These are phyloP conservation scores for Parasteatoda tepidariorum DNA, from an alignment of 1,140 invertebrate species.

Conservation along the genomic window DNA sequence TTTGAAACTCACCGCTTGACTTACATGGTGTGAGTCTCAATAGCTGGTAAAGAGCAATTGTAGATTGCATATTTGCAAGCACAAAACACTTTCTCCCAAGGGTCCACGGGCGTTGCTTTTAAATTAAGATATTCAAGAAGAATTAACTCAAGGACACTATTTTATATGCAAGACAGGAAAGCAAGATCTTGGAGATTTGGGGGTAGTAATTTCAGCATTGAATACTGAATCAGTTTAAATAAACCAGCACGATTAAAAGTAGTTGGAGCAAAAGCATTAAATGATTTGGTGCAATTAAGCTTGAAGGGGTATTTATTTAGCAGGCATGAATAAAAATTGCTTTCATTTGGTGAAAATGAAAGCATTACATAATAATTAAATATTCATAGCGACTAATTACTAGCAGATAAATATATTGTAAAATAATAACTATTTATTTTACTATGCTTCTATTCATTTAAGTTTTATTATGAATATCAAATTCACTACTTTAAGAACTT, in stretches of 20 bases:
- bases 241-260: neutral
- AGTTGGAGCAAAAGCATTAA: neutral
- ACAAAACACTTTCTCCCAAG: neutral
- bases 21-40: constrained; percentile 31
- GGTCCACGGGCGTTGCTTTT: neutral
- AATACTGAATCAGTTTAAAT: neutral
- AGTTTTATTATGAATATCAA: too few species aligned
- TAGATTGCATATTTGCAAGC: constrained; percentile 18
- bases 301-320: too few species aligned
- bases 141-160: neutral
- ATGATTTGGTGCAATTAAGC: neutral
- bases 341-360: too few species aligned
- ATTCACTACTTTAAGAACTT: too few species aligned
- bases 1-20: constrained; percentile 17
- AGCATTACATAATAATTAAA: too few species aligned
- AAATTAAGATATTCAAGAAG: constrained; percentile 23
- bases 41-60: neutral
- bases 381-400: too few species aligned
- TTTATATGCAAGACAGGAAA: neutral
- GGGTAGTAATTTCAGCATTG: neutral
- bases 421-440: too few species aligned
- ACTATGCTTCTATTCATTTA: too few species aligned
- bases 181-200: neutral
- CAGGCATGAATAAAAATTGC: too few species aligned
- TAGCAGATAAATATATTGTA: too few species aligned